A percentile compares a stretch with the other conserved stretches of the same genome.
phyloP scores from a whole-genome alignment of 2,888 invertebrate genomes.

The Auanema sp. region DNA sequence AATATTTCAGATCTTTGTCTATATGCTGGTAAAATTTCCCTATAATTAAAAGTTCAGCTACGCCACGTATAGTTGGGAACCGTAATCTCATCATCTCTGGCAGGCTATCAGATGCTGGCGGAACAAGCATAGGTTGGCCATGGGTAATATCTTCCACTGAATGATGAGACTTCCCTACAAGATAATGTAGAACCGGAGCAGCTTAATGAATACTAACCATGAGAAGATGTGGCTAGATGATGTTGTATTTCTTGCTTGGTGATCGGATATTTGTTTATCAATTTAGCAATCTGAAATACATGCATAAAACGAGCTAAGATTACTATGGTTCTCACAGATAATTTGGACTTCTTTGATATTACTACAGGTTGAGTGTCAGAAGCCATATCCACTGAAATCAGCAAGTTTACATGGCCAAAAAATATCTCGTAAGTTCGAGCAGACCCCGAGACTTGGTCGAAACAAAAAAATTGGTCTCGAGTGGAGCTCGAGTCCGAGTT shows the following conservation, averaged over 20 bases:
- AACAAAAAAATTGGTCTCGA: too few species aligned
- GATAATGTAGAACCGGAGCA: too few species aligned
- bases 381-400: conserved; percentile 5
- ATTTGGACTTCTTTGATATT: not conserved
- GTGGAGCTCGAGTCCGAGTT: too few species aligned
- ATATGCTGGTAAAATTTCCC: conserved; percentile 43
- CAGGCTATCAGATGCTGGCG: not conserved
- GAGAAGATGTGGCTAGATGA: not conserved
- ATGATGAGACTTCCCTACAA: conserved; percentile 1
- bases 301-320: too few species aligned
- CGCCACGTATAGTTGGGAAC: not conserved
- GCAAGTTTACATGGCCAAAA: conserved; percentile 12
- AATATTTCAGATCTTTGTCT: conserved; percentile 32
- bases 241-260: not conserved
- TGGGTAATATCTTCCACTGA: too few species aligned
- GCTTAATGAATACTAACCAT: not conserved
- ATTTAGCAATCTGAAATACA: not conserved
- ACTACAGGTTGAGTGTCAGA: not conserved
- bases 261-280: not conserved
- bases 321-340: not conserved
- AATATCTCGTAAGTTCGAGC: too few species aligned
- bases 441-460: too few species aligned
- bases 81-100: conserved; percentile 1
- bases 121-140: conserved; percentile 5
- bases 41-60: conserved; percentile 20